Evolutionary conservation across 2,113 vertebrate species (phyloP).

Genomic region (Orthochromis malagaraziensis): DNA sequence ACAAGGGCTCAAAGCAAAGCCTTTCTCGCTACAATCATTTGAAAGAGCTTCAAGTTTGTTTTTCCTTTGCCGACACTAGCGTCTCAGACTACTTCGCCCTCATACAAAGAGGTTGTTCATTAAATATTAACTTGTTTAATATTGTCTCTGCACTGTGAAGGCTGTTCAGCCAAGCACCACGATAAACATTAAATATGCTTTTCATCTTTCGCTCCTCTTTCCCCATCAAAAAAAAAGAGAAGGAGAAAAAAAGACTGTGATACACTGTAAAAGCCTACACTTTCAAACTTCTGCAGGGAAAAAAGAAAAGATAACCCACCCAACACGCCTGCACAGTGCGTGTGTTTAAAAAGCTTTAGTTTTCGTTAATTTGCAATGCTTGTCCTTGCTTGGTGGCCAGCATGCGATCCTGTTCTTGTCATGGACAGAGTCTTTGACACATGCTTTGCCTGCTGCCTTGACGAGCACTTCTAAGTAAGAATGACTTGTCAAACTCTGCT

Average conservation of each 20-base stretch:
- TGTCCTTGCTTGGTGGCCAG: conserved; percentile 54
- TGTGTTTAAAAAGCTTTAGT: conserved; percentile 33
- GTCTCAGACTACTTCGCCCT: conserved; percentile 61
- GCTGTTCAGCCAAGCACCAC: conserved; percentile 66
- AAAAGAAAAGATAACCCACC: conserved; percentile 50
- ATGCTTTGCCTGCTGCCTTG: conserved; percentile 25
- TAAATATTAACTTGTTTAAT: conserved; percentile 82
- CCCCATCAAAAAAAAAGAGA: conserved; percentile 53
- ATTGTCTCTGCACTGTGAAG: conserved; percentile 74
- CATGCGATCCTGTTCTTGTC: conserved; percentile 2
- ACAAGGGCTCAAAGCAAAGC: conserved; percentile 44
- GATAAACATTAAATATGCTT: conserved; percentile 80
- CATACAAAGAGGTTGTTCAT: conserved; percentile 74
- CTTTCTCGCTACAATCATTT: conserved; percentile 55
- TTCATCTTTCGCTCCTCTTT: conserved; percentile 72
- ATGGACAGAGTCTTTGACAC: conserved; percentile 44
- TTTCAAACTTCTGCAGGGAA: conserved; percentile 69
- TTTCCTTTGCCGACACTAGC: conserved; percentile 66
- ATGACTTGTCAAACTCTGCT: conserved; percentile 29
- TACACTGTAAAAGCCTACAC: conserved; percentile 47
- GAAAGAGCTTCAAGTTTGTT: conserved; percentile 73
- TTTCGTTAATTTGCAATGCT: conserved; percentile 55
- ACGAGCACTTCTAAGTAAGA: conserved; percentile 34
- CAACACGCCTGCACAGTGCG: conserved; percentile 8
- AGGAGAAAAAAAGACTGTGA: conserved; percentile 11